These are phyloP conservation scores for Tupaia chinensis DNA, from an alignment of 2,113 vertebrate species.

Conservation along the genomic window DNA sequence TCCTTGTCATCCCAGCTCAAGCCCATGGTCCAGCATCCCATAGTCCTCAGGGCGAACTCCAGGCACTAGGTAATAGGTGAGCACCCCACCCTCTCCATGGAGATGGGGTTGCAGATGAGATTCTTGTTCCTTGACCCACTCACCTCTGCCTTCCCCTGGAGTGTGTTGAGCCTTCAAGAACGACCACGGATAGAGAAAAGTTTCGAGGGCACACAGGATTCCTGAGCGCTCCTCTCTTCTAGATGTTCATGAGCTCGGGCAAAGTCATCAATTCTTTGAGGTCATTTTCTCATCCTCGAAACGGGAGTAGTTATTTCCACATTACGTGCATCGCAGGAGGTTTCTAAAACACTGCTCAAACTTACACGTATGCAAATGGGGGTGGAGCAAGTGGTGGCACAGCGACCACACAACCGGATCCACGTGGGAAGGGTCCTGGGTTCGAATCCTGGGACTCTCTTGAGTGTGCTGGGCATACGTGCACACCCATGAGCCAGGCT, in stretches of 20 bases:
- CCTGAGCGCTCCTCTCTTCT: neutral
- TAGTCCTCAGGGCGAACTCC: neutral
- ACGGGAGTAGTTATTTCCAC: neutral
- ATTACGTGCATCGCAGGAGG: neutral
- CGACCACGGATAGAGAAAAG: neutral
- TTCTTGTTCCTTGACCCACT: neutral
- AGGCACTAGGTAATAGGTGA: neutral
- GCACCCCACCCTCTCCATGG: neutral
- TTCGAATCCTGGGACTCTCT: too few species aligned
- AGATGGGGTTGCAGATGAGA: neutral
- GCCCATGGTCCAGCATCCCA: neutral
- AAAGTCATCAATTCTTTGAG: constrained; percentile 6
- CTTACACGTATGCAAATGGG: too few species aligned
- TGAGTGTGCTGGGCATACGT: too few species aligned
- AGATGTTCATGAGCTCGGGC: neutral
- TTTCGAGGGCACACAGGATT: neutral
- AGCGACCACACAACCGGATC: too few species aligned
- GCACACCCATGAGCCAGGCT: too few species aligned
- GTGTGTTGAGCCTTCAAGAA: neutral
- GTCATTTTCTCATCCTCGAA: constrained; percentile 6
- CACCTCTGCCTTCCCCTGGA: neutral
- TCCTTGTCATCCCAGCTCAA: neutral
- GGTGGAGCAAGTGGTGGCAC: too few species aligned
- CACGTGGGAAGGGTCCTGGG: too few species aligned
- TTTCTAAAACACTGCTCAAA: neutral